Conservation (phyloP, 2,797 vertebrate species). For the Poeciliopsis paucimaculata region DNA sequence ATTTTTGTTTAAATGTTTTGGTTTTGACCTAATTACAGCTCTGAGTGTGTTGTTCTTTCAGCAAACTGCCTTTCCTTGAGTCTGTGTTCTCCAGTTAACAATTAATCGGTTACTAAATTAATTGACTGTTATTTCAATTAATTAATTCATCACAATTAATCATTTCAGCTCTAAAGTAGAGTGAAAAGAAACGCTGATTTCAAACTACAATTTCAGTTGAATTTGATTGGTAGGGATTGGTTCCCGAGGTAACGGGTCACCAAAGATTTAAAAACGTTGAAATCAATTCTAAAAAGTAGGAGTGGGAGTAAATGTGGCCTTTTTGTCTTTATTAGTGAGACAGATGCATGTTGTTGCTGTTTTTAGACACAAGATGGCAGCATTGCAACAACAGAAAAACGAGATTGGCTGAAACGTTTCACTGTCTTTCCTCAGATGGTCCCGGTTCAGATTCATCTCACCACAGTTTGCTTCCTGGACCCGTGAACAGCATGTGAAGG, state of each 20-base stretch:
- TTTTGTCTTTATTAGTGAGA: background rate
- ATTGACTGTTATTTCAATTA: background rate
- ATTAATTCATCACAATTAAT: background rate
- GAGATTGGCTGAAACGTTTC: background rate
- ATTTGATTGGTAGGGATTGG: background rate
- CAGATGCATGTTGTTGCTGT: background rate
- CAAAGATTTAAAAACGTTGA: background rate
- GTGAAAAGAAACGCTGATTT: background rate
- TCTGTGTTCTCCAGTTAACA: background rate
- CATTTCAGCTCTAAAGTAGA: background rate
- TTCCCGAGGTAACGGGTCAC: background rate
- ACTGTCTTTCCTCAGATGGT: slow-evolving; percentile 60
- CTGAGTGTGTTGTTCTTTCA: background rate
- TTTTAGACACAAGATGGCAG: slow-evolving; percentile 37
- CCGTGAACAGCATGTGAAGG: slow-evolving; percentile 81
- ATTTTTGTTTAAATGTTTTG: background rate
- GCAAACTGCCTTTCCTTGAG: background rate
- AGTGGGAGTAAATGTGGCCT: background rate
- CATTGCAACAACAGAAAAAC: background rate
- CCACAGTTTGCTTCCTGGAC: slow-evolving; percentile 77
- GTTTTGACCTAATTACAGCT: background rate
- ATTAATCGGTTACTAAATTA: background rate
- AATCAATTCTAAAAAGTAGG: background rate
- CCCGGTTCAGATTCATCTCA: slow-evolving; percentile 77
- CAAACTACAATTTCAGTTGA: background rate